phyloP scores from a whole-genome alignment of 2,888 invertebrate genomes.

The Microdon myrmicae region DNA sequence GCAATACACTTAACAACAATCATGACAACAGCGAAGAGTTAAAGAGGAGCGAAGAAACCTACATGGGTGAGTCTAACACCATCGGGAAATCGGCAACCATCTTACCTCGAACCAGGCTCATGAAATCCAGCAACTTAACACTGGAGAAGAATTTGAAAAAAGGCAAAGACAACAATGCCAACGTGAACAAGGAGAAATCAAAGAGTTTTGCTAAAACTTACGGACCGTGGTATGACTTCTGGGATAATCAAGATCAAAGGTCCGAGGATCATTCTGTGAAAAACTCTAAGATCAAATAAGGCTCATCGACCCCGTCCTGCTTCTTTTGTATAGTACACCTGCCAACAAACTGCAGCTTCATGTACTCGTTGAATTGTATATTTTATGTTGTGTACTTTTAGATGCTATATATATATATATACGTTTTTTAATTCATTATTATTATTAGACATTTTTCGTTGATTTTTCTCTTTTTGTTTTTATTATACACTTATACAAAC shows the following conservation, averaged over 20 bases:
- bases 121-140: slow-evolving; percentile 59
- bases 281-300: slow-evolving; percentile 25
- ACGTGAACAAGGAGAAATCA: slow-evolving; percentile 56
- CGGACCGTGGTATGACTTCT: slow-evolving; percentile 90
- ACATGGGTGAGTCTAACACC: slow-evolving; percentile 67
- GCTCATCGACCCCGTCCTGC: too few species aligned
- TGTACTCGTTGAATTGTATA: slow-evolving; percentile 14
- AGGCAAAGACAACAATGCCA: slow-evolving; percentile 66
- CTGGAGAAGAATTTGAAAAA: slow-evolving; percentile 61
- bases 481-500: slow-evolving; percentile 4
- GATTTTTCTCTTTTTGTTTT: slow-evolving; percentile 44
- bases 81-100: slow-evolving; percentile 60
- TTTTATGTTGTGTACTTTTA: slow-evolving; percentile 32
- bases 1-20: slow-evolving; percentile 54
- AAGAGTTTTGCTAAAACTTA: slow-evolving; percentile 73
- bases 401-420: too few species aligned
- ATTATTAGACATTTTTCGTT: slow-evolving; percentile 28
- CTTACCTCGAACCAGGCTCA: slow-evolving; percentile 62
- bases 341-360: slow-evolving; percentile 10
- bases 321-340: background rate
- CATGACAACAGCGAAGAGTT: slow-evolving; percentile 61
- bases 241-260: slow-evolving; percentile 69
- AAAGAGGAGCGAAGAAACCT: slow-evolving; percentile 69
- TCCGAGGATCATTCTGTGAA: slow-evolving; percentile 13
- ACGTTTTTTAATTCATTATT: slow-evolving; percentile 33